Evolutionary conservation across 2,888 invertebrate genomes (phyloP).

Genomic region (Sinohyriopsis cumingii): DNA sequence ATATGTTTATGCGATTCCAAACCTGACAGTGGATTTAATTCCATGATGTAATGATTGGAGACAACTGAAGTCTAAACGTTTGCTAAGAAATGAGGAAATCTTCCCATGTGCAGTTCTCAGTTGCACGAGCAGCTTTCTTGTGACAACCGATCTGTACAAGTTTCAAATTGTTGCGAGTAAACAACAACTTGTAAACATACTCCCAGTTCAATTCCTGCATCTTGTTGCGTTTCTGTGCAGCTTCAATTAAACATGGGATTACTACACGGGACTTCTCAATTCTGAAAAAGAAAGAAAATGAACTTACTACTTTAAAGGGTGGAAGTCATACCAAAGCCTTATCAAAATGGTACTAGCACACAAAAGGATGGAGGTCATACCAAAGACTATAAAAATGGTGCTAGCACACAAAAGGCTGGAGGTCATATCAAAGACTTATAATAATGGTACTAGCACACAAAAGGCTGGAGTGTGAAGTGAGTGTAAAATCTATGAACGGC

Average conservation of each 20-base stretch:
- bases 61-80: too few relatives aligned
- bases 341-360: not conserved
- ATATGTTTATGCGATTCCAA: too few relatives aligned
- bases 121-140: conserved; percentile 56
- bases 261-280: conserved; percentile 64
- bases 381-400: too few relatives aligned
- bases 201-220: conserved; percentile 47
- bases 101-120: conserved; percentile 34
- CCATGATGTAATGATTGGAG: too few relatives aligned
- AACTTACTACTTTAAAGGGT: not conserved
- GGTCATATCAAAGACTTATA: too few relatives aligned
- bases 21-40: too few relatives aligned
- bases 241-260: conserved; percentile 56
- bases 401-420: not conserved
- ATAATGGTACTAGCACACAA: too few relatives aligned
- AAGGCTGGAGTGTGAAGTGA: not conserved
- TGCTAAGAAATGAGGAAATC: conserved; percentile 34
- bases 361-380: not conserved
- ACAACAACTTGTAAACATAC: conserved; percentile 54
- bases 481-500: too few relatives aligned
- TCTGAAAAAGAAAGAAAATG: conserved; percentile 39
- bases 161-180: conserved; percentile 58
- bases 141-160: conserved; percentile 64
- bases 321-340: too few relatives aligned
- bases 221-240: conserved; percentile 51